Conservation (phyloP, 2,888 invertebrate genomes). For the Pyrgus malvae region DNA sequence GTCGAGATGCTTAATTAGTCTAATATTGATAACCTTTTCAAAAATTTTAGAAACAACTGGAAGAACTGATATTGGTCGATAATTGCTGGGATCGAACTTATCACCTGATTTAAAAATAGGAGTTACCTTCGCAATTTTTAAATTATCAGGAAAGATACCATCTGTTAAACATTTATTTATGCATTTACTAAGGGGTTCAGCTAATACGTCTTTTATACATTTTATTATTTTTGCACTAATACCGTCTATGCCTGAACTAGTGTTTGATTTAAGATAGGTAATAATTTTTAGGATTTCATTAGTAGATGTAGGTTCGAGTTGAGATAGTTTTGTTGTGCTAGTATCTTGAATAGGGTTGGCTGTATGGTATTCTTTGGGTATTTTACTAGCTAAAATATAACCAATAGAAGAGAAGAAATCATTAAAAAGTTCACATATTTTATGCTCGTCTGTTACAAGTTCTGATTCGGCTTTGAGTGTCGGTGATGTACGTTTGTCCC, state of each 20-base stretch:
- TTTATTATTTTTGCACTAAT: conserved; percentile 27
- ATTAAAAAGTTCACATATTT: conserved; percentile 9
- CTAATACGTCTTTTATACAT: conserved; percentile 45
- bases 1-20: background rate
- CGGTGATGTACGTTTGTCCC: background rate
- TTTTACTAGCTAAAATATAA: background rate
- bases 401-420: conserved; percentile 1
- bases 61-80: conserved; percentile 27
- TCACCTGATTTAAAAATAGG: conserved; percentile 28
- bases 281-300: conserved; percentile 28
- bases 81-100: conserved; percentile 27
- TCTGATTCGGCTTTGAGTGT: background rate
- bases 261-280: conserved; percentile 23
- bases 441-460: background rate
- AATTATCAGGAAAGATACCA: too few species aligned
- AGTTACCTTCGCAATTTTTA: conserved; percentile 23
- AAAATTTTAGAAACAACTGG: conserved; percentile 26
- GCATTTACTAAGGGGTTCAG: background rate
- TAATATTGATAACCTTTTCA: conserved; percentile 16
- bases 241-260: conserved; percentile 28
- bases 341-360: background rate
- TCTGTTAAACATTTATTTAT: conserved; percentile 28
- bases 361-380: background rate
- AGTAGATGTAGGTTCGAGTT: background rate
- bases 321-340: background rate